Percentiles rank a stretch among this genome's conserved stretches.
Evolutionary conservation across 2,888 invertebrate genomes (phyloP).

Genomic region (Dichetophora obliterata): DNA sequence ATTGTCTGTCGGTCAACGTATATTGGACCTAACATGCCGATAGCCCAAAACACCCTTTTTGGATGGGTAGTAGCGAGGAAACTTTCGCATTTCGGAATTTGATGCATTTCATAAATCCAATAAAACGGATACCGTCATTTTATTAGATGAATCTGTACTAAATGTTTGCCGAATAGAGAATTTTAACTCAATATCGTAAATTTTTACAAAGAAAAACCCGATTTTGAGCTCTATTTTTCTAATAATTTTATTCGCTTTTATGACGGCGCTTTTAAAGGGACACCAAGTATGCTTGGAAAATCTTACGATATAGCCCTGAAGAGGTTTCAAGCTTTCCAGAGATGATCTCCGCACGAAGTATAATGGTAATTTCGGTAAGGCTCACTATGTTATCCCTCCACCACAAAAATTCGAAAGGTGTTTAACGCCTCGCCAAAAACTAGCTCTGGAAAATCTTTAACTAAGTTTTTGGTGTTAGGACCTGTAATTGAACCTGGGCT

Average conservation of each 20-base stretch:
- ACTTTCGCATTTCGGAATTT: background rate
- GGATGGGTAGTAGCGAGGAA: slow-evolving; percentile 43
- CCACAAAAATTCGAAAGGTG: slow-evolving; percentile 39
- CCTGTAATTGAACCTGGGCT: slow-evolving; percentile 39
- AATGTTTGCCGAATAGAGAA: background rate
- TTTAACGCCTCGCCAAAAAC: slow-evolving; percentile 36
- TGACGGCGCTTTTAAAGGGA: slow-evolving; percentile 22
- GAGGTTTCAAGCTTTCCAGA: background rate
- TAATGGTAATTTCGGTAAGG: too few relatives aligned
- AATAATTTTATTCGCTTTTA: slow-evolving; percentile 8
- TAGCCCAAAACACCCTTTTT: slow-evolving; percentile 38
- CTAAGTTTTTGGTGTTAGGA: slow-evolving; percentile 38
- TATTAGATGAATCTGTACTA: too few relatives aligned
- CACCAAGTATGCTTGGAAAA: slow-evolving; percentile 25
- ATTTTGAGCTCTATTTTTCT: slow-evolving; percentile 9
- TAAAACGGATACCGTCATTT: too few relatives aligned
- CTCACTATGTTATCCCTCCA: slow-evolving; percentile 35
- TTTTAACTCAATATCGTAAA: background rate
- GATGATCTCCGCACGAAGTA: background rate
- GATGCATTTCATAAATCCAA: background rate
- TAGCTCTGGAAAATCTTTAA: slow-evolving; percentile 35
- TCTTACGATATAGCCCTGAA: slow-evolving; percentile 34
- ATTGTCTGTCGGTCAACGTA: slow-evolving; percentile 33
- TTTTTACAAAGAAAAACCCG: background rate
- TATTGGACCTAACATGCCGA: slow-evolving; percentile 32